Percentiles rank a stretch among this genome's conserved stretches.
Conservation (phyloP, 2,113 vertebrate species). For the Mustela nigripes region DNA sequence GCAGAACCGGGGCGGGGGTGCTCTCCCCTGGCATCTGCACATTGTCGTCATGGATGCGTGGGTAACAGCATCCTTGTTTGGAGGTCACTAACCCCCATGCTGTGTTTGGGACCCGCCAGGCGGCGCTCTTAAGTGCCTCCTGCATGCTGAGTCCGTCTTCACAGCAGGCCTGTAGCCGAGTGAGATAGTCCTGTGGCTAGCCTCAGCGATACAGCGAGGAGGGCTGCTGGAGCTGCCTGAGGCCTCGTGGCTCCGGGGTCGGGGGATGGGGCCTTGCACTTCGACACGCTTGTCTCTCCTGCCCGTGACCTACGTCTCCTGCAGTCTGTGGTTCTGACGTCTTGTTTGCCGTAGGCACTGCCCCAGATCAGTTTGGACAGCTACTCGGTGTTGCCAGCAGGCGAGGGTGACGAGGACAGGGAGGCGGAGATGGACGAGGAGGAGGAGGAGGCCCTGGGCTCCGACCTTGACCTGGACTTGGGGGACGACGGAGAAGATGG, state of each 20-base stretch:
- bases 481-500: conserved; percentile 86
- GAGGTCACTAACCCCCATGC: fast-evolving
- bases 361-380: conserved; percentile 94
- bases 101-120: fast-evolving
- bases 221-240: fast-evolving
- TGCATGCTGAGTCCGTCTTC: fast-evolving
- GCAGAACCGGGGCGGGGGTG: neutral
- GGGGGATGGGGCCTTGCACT: fast-evolving
- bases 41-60: fast-evolving
- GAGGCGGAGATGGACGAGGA: conserved; percentile 92
- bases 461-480: conserved; percentile 93
- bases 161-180: neutral
- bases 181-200: no score
- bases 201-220: fast-evolving
- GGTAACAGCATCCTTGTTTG: fast-evolving
- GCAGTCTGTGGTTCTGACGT: fast-evolving
- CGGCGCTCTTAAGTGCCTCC: fast-evolving
- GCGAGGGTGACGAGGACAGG: conserved; percentile 95
- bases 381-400: conserved; percentile 93
- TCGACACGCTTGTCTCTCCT: fast-evolving
- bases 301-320: fast-evolving
- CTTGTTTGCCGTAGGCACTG: conserved; percentile 86
- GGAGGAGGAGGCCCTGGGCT: conserved; percentile 88
- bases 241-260: fast-evolving
- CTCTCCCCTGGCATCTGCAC: fast-evolving